A percentile compares a stretch with the other conserved stretches of the same genome.
These are phyloP conservation scores for Orchesella flavescens DNA, from an alignment of 2,888 invertebrate genomes.

Conservation along the genomic window DNA sequence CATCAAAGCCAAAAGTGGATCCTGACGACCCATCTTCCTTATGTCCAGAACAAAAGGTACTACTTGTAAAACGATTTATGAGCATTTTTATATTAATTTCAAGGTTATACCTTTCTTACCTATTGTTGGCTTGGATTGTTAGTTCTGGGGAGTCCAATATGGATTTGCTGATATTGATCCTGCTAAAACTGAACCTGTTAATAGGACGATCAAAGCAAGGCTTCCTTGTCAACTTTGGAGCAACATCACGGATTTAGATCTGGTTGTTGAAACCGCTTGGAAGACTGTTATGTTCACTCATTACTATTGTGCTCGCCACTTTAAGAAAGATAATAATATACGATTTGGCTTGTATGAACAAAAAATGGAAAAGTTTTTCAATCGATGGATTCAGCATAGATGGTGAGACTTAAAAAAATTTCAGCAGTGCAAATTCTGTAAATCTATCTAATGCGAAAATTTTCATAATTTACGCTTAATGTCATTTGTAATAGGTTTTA, in stretches of 20 bases:
- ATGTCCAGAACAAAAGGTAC: neutral
- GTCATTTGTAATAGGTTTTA: slow-evolving; percentile 50
- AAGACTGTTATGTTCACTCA: slow-evolving; percentile 67
- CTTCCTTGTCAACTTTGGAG: slow-evolving; percentile 52
- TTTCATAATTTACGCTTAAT: neutral
- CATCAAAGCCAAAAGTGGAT: neutral
- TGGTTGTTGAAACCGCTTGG: slow-evolving; percentile 65
- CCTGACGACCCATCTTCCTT: neutral
- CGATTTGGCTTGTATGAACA: slow-evolving; percentile 60
- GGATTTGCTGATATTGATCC: slow-evolving; percentile 4
- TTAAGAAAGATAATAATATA: slow-evolving; percentile 32
- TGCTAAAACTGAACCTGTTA: neutral
- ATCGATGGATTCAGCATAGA: slow-evolving; percentile 66
- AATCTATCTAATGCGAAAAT: too few relatives aligned
- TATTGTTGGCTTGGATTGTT: neutral
- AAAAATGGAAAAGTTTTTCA: slow-evolving; percentile 66
- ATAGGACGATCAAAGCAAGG: slow-evolving; percentile 45
- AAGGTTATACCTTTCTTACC: neutral
- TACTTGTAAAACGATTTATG: neutral
- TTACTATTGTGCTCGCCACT: slow-evolving; percentile 66
- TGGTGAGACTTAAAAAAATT: slow-evolving; percentile 46
- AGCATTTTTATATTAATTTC: neutral
- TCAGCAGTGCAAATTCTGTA: neutral
- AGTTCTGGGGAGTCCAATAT: slow-evolving; percentile 45
- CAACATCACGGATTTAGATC: slow-evolving; percentile 59